A percentile compares a stretch with the other conserved stretches of the same genome.
Conservation (phyloP, 2,888 invertebrate genomes). For the Atrina japonica region DNA sequence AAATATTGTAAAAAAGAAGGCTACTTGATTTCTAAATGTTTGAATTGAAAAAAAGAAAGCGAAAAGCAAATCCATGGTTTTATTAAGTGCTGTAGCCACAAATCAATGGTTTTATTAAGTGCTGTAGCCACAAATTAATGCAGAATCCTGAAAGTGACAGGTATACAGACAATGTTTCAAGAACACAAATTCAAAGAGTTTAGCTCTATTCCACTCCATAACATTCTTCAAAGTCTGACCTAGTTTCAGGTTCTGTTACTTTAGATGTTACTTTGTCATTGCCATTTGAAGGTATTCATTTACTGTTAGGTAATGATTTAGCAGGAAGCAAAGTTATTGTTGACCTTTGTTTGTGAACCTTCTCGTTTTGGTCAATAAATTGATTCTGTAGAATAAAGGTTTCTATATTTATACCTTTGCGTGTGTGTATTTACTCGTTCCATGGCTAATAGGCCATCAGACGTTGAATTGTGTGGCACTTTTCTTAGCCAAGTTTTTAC, state of each 20-base stretch:
- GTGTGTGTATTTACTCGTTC: slow-evolving; percentile 25
- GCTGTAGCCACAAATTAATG: too few relatives aligned
- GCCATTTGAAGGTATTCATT: slow-evolving; percentile 37
- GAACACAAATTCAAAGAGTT: slow-evolving; percentile 12
- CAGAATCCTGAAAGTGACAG: too few relatives aligned
- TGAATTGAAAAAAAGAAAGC: slow-evolving; percentile 21
- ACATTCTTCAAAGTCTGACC: slow-evolving; percentile 38
- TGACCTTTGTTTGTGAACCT: slow-evolving; percentile 23
- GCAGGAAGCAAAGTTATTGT: slow-evolving; percentile 38
- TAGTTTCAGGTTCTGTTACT: slow-evolving; percentile 37
- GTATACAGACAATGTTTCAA: too few relatives aligned
- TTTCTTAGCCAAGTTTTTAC: slow-evolving; percentile 17
- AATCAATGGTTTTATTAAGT: background rate
- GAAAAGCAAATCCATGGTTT: background rate
- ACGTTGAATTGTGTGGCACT: slow-evolving; percentile 16
- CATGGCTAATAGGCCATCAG: slow-evolving; percentile 10
- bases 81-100: background rate
- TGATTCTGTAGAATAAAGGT: background rate
- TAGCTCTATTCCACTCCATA: slow-evolving; percentile 43
- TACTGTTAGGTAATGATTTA: slow-evolving; percentile 48
- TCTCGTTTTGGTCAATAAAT: slow-evolving; percentile 1
- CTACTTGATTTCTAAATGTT: slow-evolving; percentile 41
- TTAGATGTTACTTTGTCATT: slow-evolving; percentile 34
- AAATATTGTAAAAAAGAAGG: slow-evolving; percentile 35
- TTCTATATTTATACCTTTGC: slow-evolving; percentile 8